These are phyloP conservation scores for Rhizoglyphus robini DNA, from an alignment of 1,140 invertebrate genomes.

Conservation along the genomic window DNA sequence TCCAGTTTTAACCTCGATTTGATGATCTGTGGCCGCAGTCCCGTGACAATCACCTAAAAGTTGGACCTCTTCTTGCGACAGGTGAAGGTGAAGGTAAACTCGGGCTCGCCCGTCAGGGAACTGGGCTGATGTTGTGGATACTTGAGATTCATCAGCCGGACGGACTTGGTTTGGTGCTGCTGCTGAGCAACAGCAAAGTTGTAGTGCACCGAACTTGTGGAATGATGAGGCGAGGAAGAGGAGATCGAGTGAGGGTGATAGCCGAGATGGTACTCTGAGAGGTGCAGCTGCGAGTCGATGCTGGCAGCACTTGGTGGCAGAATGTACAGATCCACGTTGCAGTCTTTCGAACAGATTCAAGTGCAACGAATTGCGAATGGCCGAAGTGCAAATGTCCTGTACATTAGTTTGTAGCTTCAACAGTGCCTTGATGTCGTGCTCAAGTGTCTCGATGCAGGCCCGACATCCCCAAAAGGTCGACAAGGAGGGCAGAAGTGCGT, in stretches of 20 bases:
- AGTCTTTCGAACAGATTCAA: not conserved
- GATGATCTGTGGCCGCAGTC: not conserved
- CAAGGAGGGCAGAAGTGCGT: too few species aligned
- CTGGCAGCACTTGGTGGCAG: too few species aligned
- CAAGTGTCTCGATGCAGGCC: not conserved
- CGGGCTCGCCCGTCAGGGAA: not conserved
- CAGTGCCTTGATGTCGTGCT: not conserved
- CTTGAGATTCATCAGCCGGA: not conserved
- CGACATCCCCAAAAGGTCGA: not conserved
- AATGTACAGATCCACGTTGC: not conserved
- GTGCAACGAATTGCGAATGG: not conserved
- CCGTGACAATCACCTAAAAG: not conserved
- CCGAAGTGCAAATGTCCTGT: not conserved
- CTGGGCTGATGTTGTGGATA: not conserved
- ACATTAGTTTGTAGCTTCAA: not conserved
- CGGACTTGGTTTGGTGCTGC: not conserved
- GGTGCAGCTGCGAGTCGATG: too few species aligned
- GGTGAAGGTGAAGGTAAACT: not conserved
- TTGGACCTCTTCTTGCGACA: not conserved
- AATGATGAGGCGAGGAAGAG: too few species aligned
- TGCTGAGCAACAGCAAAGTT: not conserved
- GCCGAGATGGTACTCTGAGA: too few species aligned
- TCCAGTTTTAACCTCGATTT: not conserved
- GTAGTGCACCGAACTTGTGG: not conserved
- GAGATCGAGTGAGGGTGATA: too few species aligned